Evolutionary conservation across 2,113 vertebrate genomes (phyloP), one percentile per base, ranked within the genome.

Genomic region (Recurvirostra avosetta): DNA sequence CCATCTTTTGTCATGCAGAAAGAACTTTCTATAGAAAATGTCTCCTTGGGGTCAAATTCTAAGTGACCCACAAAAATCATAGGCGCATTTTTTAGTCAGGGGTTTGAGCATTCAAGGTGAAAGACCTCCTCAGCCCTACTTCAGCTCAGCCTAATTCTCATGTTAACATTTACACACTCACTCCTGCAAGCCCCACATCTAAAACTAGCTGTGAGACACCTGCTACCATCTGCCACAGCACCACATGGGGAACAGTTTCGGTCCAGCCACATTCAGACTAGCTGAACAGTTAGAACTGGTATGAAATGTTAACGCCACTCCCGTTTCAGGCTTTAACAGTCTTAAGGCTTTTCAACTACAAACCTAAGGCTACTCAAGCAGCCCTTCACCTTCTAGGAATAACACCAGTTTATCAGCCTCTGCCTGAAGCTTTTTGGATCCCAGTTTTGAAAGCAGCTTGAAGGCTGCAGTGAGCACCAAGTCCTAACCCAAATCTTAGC

Each of bases 221-320:
- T 50, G 40, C 62, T 62, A 23, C 15, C 30, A 23, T n/a, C 38
- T 55, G 47, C 38, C 43, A 15, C 0, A 1, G 43, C 9, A 38
- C 14, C 0, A 0, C 26, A 10, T 2, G 8, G 45, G 45, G 34
- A 67, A 26, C 22, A 3, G 1, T 45, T 77, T 30, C 45, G 22
- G 40, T 55, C 16, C 29, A 43, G 8, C 34, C 70, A 38, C 52
- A 18, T 4, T 4, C 32, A 70, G 36, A 36, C 22, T 5, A 40
- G 16, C 32, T 38, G 65, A 56, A 61, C 13, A 59, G 12, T 29
- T 26, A 72, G n/a, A 77, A 47, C 36, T 36, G 21, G 8, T 26
- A 14, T 21, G 21, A 87, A 36, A 32, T 4, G 8, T 45, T 40
- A 47, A 47, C 23, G 15, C n/a, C 56, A 63, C 15, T 16, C 26